Percentiles rank a stretch among this genome's conserved stretches.
phyloP scores from a whole-genome alignment of 2,113 vertebrate genomes.

The Myocastor coypus region DNA sequence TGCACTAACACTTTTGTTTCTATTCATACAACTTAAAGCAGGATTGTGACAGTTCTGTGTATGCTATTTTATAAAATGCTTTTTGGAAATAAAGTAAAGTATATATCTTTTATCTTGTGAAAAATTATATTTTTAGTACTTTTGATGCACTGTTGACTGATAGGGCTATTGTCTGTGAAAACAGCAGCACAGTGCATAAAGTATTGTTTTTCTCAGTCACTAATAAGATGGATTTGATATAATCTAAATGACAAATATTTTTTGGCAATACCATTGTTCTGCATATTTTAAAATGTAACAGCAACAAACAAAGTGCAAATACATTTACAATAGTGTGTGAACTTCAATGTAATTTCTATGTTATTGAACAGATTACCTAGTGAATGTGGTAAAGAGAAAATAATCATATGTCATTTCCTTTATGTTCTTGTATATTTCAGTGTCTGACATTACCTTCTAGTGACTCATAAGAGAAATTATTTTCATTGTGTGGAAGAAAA shows the following conservation, averaged over 20 bases:
- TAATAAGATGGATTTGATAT: conserved; percentile 35
- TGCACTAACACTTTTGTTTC: conserved; percentile 27
- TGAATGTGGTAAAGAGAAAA: conserved; percentile 10
- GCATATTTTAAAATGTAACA: conserved; percentile 12
- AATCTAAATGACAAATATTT: neutral
- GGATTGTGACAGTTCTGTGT: conserved; percentile 6
- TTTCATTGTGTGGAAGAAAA: conserved; percentile 46
- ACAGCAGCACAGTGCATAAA: neutral
- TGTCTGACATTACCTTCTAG: neutral
- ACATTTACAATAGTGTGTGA: conserved; percentile 45
- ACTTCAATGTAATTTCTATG: conserved; percentile 12
- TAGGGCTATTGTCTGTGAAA: conserved; percentile 13
- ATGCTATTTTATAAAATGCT: conserved; percentile 10
- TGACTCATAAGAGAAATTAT: conserved; percentile 47
- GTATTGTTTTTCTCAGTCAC: neutral
- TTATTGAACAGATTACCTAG: neutral
- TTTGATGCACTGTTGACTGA: neutral
- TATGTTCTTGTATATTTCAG: neutral
- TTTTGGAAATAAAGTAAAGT: conserved; percentile 53
- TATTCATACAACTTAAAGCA: conserved; percentile 31
- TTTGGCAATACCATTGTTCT: neutral
- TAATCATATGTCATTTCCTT: conserved; percentile 16
- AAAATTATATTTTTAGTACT: conserved; percentile 46
- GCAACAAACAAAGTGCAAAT: neutral
- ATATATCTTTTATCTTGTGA: conserved; percentile 13